phyloP scores from a whole-genome alignment of 1,140 invertebrate species.

The Tribolium madens region DNA sequence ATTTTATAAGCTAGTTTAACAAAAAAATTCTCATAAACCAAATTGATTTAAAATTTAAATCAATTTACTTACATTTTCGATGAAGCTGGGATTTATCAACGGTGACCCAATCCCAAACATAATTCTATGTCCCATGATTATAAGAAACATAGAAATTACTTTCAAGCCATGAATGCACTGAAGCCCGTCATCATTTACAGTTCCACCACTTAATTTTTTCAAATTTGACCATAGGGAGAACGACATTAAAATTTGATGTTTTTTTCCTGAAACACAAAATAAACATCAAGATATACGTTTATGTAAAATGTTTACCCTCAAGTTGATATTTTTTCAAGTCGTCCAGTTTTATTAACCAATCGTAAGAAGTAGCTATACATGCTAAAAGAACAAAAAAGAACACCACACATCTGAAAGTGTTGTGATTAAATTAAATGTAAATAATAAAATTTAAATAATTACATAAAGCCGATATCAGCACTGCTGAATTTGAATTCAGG shows the following conservation, averaged over 20 bases:
- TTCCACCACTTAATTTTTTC: constrained; percentile 68
- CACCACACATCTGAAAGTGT: constrained; percentile 24
- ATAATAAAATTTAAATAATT: background rate
- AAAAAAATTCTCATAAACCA: background rate
- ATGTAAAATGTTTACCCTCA: background rate
- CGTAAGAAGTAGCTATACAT: constrained; percentile 14
- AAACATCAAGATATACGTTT: background rate
- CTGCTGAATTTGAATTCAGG: constrained; percentile 64
- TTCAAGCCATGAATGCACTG: constrained; percentile 76
- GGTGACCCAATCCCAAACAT: constrained; percentile 75
- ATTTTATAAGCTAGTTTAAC: no score
- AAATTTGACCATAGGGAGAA: constrained; percentile 72
- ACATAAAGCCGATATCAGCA: constrained; percentile 68
- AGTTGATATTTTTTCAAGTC: constrained; percentile 18
- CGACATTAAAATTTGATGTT: constrained; percentile 66
- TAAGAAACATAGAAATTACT: constrained; percentile 74
- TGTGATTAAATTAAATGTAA: background rate
- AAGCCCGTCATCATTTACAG: constrained; percentile 71
- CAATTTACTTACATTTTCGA: constrained; percentile 68
- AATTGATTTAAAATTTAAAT: constrained; percentile 10
- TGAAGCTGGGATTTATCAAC: constrained; percentile 72
- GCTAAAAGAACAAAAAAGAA: constrained; percentile 25
- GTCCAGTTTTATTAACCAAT: constrained; percentile 40
- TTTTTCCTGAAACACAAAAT: constrained; percentile 41
- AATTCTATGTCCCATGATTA: constrained; percentile 74